Percentiles rank a stretch among this genome's conserved stretches.
phyloP scores from a whole-genome alignment of 2,888 invertebrate genomes.

The Lithophane semibrunnea region DNA sequence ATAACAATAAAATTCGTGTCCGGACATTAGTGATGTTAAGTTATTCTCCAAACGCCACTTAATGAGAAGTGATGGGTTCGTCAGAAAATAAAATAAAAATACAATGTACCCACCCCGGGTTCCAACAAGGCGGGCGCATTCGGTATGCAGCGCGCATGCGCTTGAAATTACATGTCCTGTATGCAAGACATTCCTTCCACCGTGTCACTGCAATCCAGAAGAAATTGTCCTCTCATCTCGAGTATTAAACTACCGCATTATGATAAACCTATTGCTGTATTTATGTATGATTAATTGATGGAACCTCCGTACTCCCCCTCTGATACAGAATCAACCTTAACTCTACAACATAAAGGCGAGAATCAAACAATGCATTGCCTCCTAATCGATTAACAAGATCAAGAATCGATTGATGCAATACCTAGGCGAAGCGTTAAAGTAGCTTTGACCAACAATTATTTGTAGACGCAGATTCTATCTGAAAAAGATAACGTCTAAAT shows the following conservation, averaged over 20 bases:
- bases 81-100: constrained; percentile 88
- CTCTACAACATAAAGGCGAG: not conserved
- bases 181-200: constrained; percentile 84
- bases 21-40: constrained; percentile 89
- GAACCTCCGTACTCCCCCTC: not conserved
- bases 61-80: constrained; percentile 91
- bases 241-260: constrained; percentile 45
- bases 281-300: constrained; percentile 49
- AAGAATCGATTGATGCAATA: constrained; percentile 65
- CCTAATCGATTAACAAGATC: constrained; percentile 52
- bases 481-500: constrained; percentile 53
- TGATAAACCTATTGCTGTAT: constrained; percentile 43
- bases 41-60: constrained; percentile 90
- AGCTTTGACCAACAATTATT: constrained; percentile 62
- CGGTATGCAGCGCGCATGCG: constrained; percentile 85
- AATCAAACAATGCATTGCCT: constrained; percentile 16
- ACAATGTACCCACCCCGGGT: constrained; percentile 83
- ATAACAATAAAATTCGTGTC: constrained; percentile 90
- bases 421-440: constrained; percentile 53
- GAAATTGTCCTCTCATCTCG: constrained; percentile 73
- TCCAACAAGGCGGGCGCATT: constrained; percentile 79
- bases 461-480: constrained; percentile 56
- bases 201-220: constrained; percentile 73
- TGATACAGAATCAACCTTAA: constrained; percentile 15
- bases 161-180: constrained; percentile 87